These are phyloP conservation scores for Nesometra sesokonis DNA, from an alignment of 35 echinoderm and acorn worm genomes.

Conservation along the genomic window DNA sequence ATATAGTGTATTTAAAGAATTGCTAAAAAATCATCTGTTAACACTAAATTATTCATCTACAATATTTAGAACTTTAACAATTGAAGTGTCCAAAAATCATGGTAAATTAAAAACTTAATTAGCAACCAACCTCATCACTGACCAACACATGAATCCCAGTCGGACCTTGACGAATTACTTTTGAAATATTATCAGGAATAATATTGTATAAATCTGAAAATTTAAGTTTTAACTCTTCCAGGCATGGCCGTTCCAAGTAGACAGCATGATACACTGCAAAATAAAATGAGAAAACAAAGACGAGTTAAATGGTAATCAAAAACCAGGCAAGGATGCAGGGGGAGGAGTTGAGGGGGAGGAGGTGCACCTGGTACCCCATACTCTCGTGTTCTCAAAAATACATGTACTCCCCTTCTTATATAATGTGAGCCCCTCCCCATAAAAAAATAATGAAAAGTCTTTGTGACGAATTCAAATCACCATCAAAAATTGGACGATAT, in stretches of 20 bases:
- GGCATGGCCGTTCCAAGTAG: slow-evolving; percentile 63
- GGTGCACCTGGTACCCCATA: too few relatives aligned
- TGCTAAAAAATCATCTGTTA: background rate
- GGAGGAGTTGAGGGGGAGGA: background rate
- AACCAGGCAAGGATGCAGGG: background rate
- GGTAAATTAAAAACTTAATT: background rate
- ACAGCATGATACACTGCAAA: slow-evolving; percentile 83
- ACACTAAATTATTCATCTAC: background rate
- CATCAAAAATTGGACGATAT: too few relatives aligned
- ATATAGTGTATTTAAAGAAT: background rate
- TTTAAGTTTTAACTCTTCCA: slow-evolving; percentile 58
- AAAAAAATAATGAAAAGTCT: too few relatives aligned
- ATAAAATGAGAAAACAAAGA: background rate
- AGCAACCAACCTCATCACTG: slow-evolving; percentile 70
- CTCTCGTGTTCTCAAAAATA: too few relatives aligned
- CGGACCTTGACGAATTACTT: slow-evolving; percentile 64
- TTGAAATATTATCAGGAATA: slow-evolving; percentile 56
- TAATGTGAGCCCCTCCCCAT: too few relatives aligned
- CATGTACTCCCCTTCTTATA: too few relatives aligned
- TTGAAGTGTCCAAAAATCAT: background rate
- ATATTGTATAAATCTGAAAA: slow-evolving; percentile 61
- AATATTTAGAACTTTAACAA: background rate
- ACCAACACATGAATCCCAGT: slow-evolving; percentile 81
- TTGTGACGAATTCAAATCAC: too few relatives aligned
- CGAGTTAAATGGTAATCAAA: background rate